phyloP scores from a whole-genome alignment of 2,113 vertebrate species.

The Falcunculus frontatus region DNA sequence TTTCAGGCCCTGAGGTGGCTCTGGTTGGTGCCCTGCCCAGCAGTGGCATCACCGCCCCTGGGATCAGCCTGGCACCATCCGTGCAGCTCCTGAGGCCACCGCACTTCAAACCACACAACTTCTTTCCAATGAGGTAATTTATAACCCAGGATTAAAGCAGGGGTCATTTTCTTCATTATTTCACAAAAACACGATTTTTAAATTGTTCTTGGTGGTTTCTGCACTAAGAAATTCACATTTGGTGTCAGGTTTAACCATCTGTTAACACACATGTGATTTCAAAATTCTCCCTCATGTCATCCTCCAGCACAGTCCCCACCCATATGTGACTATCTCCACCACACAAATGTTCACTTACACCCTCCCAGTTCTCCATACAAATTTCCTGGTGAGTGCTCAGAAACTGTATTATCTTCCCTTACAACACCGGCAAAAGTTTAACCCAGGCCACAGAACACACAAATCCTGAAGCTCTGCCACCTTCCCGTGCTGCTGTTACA shows the following conservation, averaged over 20 bases:
- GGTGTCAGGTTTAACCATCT: slow-evolving; percentile 44
- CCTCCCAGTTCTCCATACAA: neutral
- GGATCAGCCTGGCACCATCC: neutral
- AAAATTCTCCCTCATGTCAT: neutral
- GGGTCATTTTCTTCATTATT: neutral
- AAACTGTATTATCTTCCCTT: rapidly evolving
- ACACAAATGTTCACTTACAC: neutral
- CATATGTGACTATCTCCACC: neutral
- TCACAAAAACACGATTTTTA: neutral
- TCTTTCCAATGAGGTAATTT: neutral
- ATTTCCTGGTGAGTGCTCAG: neutral
- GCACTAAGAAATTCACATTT: neutral
- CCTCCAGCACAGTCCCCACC: neutral
- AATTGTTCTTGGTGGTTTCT: neutral
- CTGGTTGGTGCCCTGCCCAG: neutral
- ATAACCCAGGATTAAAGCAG: neutral
- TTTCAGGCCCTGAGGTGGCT: rapidly evolving
- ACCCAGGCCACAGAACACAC: rapidly evolving
- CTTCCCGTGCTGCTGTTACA: neutral
- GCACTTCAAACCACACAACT: rapidly evolving
- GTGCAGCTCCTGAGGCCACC: neutral
- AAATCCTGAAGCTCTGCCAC: neutral
- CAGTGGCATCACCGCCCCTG: rapidly evolving
- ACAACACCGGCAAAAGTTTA: neutral
- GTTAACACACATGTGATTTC: neutral